Conservation (phyloP, 2,888 invertebrate species). For the Myopa testacea region DNA sequence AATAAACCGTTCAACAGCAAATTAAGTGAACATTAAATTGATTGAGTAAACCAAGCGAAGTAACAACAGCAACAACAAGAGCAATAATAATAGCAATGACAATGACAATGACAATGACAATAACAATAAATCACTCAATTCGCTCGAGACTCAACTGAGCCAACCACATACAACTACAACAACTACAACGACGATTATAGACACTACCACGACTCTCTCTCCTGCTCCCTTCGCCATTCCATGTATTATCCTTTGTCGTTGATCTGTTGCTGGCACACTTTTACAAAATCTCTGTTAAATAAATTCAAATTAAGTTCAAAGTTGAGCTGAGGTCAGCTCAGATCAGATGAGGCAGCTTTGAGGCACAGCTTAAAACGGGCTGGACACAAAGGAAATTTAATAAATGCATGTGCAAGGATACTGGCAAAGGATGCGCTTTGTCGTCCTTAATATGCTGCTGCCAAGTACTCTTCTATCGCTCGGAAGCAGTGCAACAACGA, state of each 20-base stretch:
- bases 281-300: background rate
- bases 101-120: background rate
- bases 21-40: constrained; percentile 22
- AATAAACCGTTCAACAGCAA: constrained; percentile 3
- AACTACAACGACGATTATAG: no score
- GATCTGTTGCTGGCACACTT: constrained; percentile 13
- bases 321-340: background rate
- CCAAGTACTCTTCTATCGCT: no score
- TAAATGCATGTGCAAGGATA: no score
- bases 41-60: background rate
- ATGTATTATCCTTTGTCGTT: background rate
- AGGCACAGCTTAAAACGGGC: no score
- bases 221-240: no score
- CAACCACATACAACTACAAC: no score
- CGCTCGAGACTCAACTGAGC: background rate
- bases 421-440: no score
- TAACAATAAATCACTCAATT: constrained; percentile 22
- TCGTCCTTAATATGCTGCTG: no score
- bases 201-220: background rate
- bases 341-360: no score
- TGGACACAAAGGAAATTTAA: no score
- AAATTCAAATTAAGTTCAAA: constrained; percentile 1
- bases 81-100: background rate
- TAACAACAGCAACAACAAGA: no score
- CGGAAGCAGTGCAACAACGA: no score